Base-by-base conservation (phyloP, 2,113 vertebrate species). In the Neopipo cinnamomea region DNA sequence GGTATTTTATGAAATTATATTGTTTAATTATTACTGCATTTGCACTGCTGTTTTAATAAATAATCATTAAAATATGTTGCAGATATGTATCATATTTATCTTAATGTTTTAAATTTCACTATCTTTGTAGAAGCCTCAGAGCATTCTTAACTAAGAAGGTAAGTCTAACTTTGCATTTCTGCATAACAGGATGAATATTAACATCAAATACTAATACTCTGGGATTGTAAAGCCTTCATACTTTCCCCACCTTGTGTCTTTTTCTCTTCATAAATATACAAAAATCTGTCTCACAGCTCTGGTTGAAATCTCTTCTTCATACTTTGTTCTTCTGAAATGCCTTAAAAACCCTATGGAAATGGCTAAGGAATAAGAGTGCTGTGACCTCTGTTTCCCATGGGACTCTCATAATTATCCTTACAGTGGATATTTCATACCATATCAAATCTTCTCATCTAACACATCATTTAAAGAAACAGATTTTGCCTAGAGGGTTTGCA, bases 181-280 rank as follows among this genome's bases (percentile, higher is more conserved):
- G 61, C 33, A 71, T 92, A 91, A 93, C 63, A 74, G 11, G 65
- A 93, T 96, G 50, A 91, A 85, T 90, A 94, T 62, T 94, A 93
- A 88, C 44, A 68, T 83, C 39, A 86, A 74, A 81, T 61, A 63
- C 90, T 86, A 70, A 88, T 88, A 74, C 24, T 84, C 37, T 56
- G 85, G 20, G 35, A 78, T n/a, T 71, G 24, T 31, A 74, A 7
- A 90, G 15, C 59, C 42, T 89, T 89, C 72, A 24, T 93, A 41
- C 2, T 59, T 85, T 79, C 16, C 41, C 39, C 5, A 67, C 5
- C 23, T 46, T 65, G 39, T 63, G 35, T 7, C 3, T 90, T 70
- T 83, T 76, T n/a, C 41, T 41, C 50, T 63, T 90, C 75, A 80
- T 86, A 92, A 91, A 91, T 84, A 67, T 67, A 91, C 2, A 17